phyloP scores from a whole-genome alignment of 1,140 invertebrate genomes.

The Mamestra configurata region DNA sequence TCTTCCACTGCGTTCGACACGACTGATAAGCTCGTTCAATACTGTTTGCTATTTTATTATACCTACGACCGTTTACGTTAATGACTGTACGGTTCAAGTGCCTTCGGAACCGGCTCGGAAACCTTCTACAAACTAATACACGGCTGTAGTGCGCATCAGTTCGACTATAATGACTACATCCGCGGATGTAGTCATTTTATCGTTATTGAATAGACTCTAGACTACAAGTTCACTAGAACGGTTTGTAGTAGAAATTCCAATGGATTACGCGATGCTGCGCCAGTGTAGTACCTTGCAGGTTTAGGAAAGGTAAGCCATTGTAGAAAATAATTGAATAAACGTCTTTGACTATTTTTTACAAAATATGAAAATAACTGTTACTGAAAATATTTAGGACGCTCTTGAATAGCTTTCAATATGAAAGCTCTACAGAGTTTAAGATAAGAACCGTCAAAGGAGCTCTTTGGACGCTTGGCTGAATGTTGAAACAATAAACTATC shows the following conservation, averaged over 20 bases:
- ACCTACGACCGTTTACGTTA: constrained; percentile 44
- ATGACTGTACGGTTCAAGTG: constrained; percentile 26
- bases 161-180: not conserved
- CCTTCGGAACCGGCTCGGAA: constrained; percentile 43
- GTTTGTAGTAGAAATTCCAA: constrained; percentile 13
- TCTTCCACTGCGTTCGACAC: constrained; percentile 65
- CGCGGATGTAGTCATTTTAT: not conserved
- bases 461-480: not conserved
- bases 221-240: not conserved
- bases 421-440: not conserved
- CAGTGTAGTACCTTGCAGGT: too few species aligned
- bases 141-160: constrained; percentile 27
- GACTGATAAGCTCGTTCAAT: constrained; percentile 57
- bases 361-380: too few species aligned
- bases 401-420: too few species aligned
- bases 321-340: too few species aligned
- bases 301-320: too few species aligned
- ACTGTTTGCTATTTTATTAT: constrained; percentile 54
- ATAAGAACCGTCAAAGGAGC: constrained; percentile 11
- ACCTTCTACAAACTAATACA: constrained; percentile 17
- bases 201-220: not conserved
- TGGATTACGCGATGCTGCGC: too few species aligned
- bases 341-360: too few species aligned
- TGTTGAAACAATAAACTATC: constrained; percentile 25
- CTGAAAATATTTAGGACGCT: too few species aligned